Base-by-base conservation (phyloP, 2,113 vertebrate genomes). In the Cyprinus carpio region DNA sequence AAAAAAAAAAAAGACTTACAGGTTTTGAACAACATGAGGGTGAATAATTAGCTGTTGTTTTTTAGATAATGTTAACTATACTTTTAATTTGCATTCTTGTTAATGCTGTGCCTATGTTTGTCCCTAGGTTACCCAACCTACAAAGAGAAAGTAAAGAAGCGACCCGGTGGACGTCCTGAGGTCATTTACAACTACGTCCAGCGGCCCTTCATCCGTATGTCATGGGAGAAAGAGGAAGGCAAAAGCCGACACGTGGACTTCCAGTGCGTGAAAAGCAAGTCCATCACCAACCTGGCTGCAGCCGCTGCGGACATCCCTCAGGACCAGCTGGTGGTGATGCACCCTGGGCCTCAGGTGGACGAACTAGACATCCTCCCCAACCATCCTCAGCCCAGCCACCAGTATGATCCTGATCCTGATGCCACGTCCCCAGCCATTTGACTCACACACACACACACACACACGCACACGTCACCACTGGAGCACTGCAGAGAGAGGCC, bases 141-240 rank as follows among this genome's bases (percentile, higher is more conserved):
- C 90, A 99, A 99, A 83, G 98, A 99, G 92, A 99, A 99, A 82
- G 96, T 99, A 90, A 99, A 99, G 92, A 97, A 97, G 86, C 95
- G 98, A 5, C 98, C 97, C 0, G 98, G 98, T 0, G 97, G 98
- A 25, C 93, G 98, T 12, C 98, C 98, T 0, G 98, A 99, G 92
- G 98, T 99, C 85, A 99, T 99, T 88, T 99, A 99, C 92, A 99
- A 99, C 93, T 99, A 98, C 0, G 98, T 99, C 69, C 98, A 99
- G 91, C 93, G 98, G 58, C 98, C 98, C 0, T 99, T 99, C 88
- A 99, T 99, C 91, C 94, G 97, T 49, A 99, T 99, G 98, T 99
- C 98, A 0, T 99, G 98, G 98, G 98, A 99, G 93, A 99, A 99
- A 85, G 98, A 99, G 91, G 98, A 99, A 64, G 98, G 98, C 0